Conservation (phyloP, 1,140 invertebrate species). For the Teleopsis dalmanni region DNA sequence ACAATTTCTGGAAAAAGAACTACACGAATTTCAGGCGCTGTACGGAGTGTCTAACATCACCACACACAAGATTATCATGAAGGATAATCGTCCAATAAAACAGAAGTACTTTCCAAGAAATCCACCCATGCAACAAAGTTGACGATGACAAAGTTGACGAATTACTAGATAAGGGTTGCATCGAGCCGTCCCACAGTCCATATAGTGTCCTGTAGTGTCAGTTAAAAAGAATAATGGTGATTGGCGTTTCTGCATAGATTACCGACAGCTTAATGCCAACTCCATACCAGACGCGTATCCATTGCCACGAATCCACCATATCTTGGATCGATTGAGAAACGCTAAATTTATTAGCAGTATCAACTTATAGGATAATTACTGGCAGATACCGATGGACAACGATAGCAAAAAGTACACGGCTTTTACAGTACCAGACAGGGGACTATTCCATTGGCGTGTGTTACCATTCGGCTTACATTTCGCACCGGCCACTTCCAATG, state of each 20-base stretch:
- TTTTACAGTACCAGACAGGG: constrained; percentile 40
- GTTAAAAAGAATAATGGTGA: constrained; percentile 33
- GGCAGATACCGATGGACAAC: constrained; percentile 28
- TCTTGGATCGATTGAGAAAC: constrained; percentile 30
- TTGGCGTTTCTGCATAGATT: constrained; percentile 37
- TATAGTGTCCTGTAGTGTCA: constrained; percentile 36
- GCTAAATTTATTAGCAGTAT: constrained; percentile 33
- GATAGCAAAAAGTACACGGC: constrained; percentile 37
- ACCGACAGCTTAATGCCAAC: constrained; percentile 30
- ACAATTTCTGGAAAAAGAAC: constrained; percentile 4
- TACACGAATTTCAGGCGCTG: background rate
- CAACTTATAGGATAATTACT: constrained; percentile 35
- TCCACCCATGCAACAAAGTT: constrained; percentile 11
- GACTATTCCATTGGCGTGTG: constrained; percentile 38
- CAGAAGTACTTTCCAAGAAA: constrained; percentile 1
- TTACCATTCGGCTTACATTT: too few species aligned
- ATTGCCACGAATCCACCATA: constrained; percentile 43
- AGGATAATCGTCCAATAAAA: background rate
- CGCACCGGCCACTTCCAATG: too few species aligned
- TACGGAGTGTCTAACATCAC: background rate
- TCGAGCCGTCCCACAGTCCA: constrained; percentile 31
- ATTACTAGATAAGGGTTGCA: constrained; percentile 24
- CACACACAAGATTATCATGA: background rate
- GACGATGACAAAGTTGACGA: constrained; percentile 27
- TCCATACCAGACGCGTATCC: constrained; percentile 40